These are phyloP conservation scores for Ricordea florida DNA, from an alignment of 92 coral and sea anemone species.

Conservation along the genomic window DNA sequence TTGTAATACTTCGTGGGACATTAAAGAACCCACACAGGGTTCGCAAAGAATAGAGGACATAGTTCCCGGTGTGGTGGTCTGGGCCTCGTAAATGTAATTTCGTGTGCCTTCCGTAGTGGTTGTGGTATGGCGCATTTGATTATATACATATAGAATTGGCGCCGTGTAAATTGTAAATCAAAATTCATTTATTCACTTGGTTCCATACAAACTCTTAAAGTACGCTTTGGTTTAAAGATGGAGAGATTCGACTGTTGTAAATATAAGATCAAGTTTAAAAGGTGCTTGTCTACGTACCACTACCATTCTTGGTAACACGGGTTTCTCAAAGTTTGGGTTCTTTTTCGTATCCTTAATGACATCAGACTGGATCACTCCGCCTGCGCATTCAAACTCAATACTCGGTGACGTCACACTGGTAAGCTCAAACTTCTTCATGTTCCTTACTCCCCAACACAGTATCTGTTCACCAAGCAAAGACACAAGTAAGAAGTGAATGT, in stretches of 20 bases:
- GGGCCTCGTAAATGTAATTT: no score
- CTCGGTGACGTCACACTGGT: constrained; percentile 94
- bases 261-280: not conserved
- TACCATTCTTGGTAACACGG: constrained; percentile 77
- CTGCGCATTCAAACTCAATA: constrained; percentile 92
- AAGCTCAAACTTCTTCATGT: constrained; percentile 95
- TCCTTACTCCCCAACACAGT: constrained; percentile 96
- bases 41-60: no score
- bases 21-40: no score
- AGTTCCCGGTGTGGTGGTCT: no score
- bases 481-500: not conserved
- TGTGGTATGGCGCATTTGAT: no score
- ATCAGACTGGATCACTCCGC: constrained; percentile 66
- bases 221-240: no score
- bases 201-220: no score
- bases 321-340: constrained; percentile 92
- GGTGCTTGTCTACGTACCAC: constrained; percentile 76
- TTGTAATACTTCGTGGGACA: no score
- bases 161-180: no score
- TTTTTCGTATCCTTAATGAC: constrained; percentile 84
- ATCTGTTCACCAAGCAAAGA: constrained; percentile 73
- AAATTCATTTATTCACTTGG: no score
- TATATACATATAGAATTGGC: no score
- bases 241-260: not conserved
- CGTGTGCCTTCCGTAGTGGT: no score